Conservation (phyloP, 2,888 invertebrate genomes). For the Stegana nigrithorax region DNA sequence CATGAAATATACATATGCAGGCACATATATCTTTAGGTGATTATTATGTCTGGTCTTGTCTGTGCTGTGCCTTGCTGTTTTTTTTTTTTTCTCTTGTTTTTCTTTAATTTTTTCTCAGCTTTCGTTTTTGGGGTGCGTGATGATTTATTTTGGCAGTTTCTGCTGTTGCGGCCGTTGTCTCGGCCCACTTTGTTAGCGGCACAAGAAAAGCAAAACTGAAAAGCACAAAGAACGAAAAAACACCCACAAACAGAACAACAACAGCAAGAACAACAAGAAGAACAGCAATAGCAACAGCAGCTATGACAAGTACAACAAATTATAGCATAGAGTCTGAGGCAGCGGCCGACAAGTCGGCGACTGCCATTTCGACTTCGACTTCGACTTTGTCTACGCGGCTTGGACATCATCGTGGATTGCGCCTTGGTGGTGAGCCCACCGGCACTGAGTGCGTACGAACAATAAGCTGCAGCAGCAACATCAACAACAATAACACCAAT, state of each 20-base stretch:
- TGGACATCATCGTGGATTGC: too few relatives aligned
- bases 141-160: slow-evolving; percentile 57
- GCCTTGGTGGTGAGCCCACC: too few relatives aligned
- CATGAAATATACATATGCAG: neutral
- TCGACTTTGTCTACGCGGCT: too few relatives aligned
- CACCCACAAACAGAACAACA: slow-evolving; percentile 23
- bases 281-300: neutral
- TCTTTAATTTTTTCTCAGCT: neutral
- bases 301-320: slow-evolving; percentile 29
- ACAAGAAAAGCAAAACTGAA: slow-evolving; percentile 28
- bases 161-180: slow-evolving; percentile 37
- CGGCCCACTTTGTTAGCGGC: slow-evolving; percentile 53
- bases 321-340: slow-evolving; percentile 25
- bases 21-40: slow-evolving; percentile 11
- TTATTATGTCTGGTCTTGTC: slow-evolving; percentile 48
- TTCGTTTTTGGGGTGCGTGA: slow-evolving; percentile 33
- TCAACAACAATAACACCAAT: too few relatives aligned
- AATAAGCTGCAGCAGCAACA: too few relatives aligned
- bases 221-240: slow-evolving; percentile 24
- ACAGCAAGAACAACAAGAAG: neutral
- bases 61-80: neutral
- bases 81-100: too few relatives aligned
- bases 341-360: too few relatives aligned
- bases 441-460: too few relatives aligned
- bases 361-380: too few relatives aligned